Evolutionary conservation across 2,113 vertebrate species (phyloP).

Genomic region (Verasper variegatus): DNA sequence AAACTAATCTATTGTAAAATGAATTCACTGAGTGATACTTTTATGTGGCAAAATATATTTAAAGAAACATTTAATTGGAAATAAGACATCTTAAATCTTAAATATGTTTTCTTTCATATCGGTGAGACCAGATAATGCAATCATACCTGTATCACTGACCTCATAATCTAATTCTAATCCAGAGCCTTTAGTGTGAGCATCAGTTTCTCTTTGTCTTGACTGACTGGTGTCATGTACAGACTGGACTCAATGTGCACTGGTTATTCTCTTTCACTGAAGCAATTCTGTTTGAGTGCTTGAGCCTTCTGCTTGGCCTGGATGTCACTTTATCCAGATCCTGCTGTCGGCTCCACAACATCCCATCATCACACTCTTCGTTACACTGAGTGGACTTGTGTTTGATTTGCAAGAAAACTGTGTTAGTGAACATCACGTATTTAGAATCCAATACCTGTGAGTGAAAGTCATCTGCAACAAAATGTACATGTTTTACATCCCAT

Average conservation of each 20-base stretch:
- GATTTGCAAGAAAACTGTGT: neutral
- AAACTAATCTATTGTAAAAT: neutral
- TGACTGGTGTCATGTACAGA: slow-evolving; percentile 36
- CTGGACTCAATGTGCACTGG: slow-evolving; percentile 33
- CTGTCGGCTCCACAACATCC: slow-evolving; percentile 28
- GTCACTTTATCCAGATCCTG: slow-evolving; percentile 62
- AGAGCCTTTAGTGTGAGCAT: slow-evolving; percentile 11
- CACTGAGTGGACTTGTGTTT: neutral
- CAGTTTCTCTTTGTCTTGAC: neutral
- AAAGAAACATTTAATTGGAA: too few species aligned
- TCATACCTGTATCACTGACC: slow-evolving; percentile 35
- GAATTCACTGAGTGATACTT: neutral
- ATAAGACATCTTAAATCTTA: neutral
- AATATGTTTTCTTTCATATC: slow-evolving; percentile 37
- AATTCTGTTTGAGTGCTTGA: too few species aligned
- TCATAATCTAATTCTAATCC: slow-evolving; percentile 46
- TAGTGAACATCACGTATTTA: neutral
- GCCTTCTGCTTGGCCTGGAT: slow-evolving; percentile 39
- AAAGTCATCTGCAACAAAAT: neutral
- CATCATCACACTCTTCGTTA: slow-evolving; percentile 15
- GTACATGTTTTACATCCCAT: neutral
- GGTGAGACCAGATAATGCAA: slow-evolving; percentile 37
- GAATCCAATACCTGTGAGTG: neutral
- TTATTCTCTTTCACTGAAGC: slow-evolving; percentile 27
- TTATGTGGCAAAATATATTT: neutral